Percentiles rank a stretch among this genome's conserved stretches.
phyloP scores from a whole-genome alignment of 2,888 invertebrate species.

The Drosophila longiperda region DNA sequence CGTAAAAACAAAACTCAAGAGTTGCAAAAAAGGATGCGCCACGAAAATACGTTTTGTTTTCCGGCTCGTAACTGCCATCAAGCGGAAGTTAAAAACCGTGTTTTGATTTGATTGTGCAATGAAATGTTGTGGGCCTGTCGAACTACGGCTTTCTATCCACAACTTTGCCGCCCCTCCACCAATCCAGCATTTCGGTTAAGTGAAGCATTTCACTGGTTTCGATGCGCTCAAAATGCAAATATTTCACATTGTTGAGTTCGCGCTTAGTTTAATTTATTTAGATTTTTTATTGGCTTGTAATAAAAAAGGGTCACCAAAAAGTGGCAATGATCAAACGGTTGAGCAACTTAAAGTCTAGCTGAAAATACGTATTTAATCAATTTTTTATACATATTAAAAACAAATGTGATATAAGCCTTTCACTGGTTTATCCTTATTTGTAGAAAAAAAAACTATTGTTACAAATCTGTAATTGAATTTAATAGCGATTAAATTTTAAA shows the following conservation, averaged over 20 bases:
- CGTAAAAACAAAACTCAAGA: slow-evolving; percentile 33
- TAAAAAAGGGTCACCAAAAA: background rate
- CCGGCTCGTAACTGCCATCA: slow-evolving; percentile 69
- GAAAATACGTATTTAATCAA: background rate
- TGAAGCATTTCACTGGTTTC: slow-evolving; percentile 49
- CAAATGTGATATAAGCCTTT: background rate
- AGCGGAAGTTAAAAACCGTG: slow-evolving; percentile 79
- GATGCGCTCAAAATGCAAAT: slow-evolving; percentile 60
- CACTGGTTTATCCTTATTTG: background rate
- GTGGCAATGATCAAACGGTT: background rate
- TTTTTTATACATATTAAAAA: background rate
- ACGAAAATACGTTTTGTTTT: slow-evolving; percentile 29
- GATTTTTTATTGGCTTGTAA: slow-evolving; percentile 7
- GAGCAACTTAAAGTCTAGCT: slow-evolving; percentile 3
- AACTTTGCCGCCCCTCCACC: background rate
- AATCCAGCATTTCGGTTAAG: slow-evolving; percentile 16
- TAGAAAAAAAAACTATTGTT: background rate
- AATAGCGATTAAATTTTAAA: background rate
- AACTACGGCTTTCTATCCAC: slow-evolving; percentile 21
- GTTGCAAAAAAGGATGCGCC: slow-evolving; percentile 8
- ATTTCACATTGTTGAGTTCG: slow-evolving; percentile 60
- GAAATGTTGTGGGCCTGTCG: slow-evolving; percentile 54
- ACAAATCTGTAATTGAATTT: background rate
- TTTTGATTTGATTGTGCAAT: slow-evolving; percentile 78
- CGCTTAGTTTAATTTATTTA: slow-evolving; percentile 52